Conservation (phyloP, 2,797 vertebrate genomes). For the Heteromormyrus szaboi region DNA sequence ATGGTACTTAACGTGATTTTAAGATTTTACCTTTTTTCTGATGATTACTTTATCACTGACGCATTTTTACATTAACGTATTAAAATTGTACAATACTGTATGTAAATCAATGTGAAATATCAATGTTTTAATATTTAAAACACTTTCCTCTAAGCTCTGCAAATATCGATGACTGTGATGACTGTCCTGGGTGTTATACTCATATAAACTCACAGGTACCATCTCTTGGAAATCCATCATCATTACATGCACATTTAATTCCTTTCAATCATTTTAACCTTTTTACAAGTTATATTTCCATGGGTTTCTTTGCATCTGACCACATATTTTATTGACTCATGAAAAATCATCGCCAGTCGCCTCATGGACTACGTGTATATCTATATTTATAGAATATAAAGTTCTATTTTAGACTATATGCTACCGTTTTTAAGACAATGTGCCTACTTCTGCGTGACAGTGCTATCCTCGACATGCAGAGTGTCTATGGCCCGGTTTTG, state of each 20-base stretch:
- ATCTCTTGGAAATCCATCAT: neutral
- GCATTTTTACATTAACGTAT: conserved; percentile 19
- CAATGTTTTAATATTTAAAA: conserved; percentile 17
- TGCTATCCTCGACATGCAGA: conserved; percentile 50
- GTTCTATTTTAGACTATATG: conserved; percentile 42
- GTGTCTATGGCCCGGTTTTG: conserved; percentile 40
- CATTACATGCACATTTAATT: conserved; percentile 8
- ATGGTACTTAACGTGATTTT: neutral
- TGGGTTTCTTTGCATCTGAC: neutral
- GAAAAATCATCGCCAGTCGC: neutral
- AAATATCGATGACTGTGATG: conserved; percentile 16
- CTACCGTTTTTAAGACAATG: conserved; percentile 47
- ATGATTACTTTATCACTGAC: conserved; percentile 13
- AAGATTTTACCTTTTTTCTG: neutral
- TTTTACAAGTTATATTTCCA: conserved; percentile 9
- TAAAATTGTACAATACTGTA: conserved; percentile 15
- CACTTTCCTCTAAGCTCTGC: conserved; percentile 6
- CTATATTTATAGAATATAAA: conserved; percentile 33
- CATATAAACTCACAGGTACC: neutral
- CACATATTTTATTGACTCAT: neutral
- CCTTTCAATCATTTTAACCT: neutral
- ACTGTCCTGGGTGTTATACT: neutral
- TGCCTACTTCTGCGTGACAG: conserved; percentile 56
- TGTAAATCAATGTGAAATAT: conserved; percentile 14
- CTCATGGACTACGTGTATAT: conserved; percentile 32